These are phyloP conservation scores for Frankliniella intonsa DNA, from an alignment of 2,888 invertebrate species.

Conservation along the genomic window DNA sequence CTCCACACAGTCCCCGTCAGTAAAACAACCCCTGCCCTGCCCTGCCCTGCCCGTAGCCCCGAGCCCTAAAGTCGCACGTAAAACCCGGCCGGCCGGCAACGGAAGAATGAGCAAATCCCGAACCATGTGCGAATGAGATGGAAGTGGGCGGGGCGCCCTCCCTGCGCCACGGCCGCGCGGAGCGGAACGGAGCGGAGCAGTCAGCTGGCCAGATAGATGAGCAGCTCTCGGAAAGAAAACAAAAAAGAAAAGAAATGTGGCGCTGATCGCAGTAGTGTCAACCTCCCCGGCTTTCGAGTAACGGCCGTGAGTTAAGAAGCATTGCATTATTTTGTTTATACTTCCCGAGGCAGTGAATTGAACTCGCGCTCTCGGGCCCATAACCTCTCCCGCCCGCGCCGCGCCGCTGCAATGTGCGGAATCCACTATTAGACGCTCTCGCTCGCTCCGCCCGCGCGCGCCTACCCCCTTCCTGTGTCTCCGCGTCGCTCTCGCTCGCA, in stretches of 20 bases:
- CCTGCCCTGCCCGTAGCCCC: no score
- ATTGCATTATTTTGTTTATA: not conserved
- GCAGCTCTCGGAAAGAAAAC: no score
- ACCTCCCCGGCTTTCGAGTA: not conserved
- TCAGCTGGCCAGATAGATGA: not conserved
- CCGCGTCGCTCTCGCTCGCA: not conserved
- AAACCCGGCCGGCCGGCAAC: not conserved
- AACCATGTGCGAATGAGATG: not conserved
- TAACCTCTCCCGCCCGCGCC: not conserved
- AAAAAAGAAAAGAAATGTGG: no score
- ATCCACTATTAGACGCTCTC: not conserved
- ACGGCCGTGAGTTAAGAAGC: not conserved
- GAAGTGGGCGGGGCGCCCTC: not conserved
- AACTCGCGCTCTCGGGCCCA: not conserved
- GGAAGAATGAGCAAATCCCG: constrained; percentile 17
- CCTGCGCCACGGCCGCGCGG: no score
- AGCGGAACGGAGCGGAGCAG: no score
- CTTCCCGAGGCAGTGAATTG: not conserved
- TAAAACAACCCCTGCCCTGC: not conserved
- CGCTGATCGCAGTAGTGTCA: no score
- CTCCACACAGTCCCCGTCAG: not conserved
- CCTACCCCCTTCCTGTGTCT: not conserved
- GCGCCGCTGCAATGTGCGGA: not conserved
- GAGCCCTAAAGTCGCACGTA: constrained; percentile 3
- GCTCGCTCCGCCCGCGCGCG: not conserved